Percentiles rank a stretch among this genome's conserved stretches.
phyloP scores from a whole-genome alignment of 1,140 invertebrate genomes.

The Panonychus citri region DNA sequence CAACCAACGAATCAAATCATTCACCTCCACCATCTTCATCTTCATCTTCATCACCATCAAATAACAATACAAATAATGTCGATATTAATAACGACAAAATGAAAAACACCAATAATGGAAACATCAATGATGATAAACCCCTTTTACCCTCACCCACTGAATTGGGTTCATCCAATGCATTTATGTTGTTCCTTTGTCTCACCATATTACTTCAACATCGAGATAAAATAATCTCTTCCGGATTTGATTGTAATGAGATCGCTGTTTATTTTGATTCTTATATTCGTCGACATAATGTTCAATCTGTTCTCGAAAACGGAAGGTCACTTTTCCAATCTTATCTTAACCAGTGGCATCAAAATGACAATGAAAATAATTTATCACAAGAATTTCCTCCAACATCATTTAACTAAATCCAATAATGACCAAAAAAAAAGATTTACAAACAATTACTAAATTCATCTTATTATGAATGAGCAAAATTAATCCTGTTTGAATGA shows the following conservation, averaged over 20 bases:
- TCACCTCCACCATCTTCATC: neutral
- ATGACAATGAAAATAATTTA: no score
- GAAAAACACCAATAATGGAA: no score
- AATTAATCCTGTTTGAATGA: no score
- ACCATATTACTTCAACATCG: conserved; percentile 73
- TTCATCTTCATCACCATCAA: neutral
- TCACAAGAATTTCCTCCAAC: no score
- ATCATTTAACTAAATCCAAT: no score
- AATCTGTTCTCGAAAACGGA: conserved; percentile 66
- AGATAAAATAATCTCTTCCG: conserved; percentile 61
- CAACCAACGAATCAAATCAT: no score
- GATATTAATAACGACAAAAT: no score
- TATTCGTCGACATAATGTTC: conserved; percentile 81
- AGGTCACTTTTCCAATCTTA: conserved; percentile 22
- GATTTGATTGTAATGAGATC: conserved; percentile 87
- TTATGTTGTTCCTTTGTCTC: conserved; percentile 83
- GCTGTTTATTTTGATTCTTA: conserved; percentile 96
- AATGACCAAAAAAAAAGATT: no score
- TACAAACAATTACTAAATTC: no score
- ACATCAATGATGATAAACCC: no score
- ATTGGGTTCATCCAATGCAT: conserved; percentile 70
- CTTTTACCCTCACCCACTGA: conserved; percentile 51
- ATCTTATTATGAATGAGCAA: no score
- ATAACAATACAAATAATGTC: no score
- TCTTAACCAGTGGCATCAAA: conserved; percentile 6